Conservation (phyloP, 2,888 invertebrate genomes). For the Iphiclides podalirius region DNA sequence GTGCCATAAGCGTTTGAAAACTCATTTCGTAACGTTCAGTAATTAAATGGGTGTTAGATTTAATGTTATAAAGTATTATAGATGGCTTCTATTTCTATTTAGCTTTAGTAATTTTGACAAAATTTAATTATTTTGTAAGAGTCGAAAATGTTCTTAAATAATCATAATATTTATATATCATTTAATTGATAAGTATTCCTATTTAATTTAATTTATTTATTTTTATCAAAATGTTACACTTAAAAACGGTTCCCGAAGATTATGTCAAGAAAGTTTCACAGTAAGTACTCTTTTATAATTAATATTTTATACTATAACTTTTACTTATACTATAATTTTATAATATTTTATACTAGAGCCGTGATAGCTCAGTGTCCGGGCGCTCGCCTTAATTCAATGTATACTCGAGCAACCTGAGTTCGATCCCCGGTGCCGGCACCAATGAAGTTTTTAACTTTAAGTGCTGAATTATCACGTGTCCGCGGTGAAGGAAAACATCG, state of each 20-base stretch:
- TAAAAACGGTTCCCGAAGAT: constrained; percentile 62
- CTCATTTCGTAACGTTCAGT: constrained; percentile 35
- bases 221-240: constrained; percentile 61
- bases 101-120: constrained; percentile 75
- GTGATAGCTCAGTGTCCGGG: too few relatives aligned
- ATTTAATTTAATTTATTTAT: constrained; percentile 21
- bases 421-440: too few relatives aligned
- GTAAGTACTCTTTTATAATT: constrained; percentile 48
- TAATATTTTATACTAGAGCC: too few relatives aligned
- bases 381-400: too few relatives aligned
- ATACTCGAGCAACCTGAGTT: too few relatives aligned
- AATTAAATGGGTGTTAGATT: constrained; percentile 76
- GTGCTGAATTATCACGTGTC: too few relatives aligned
- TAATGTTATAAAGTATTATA: constrained; percentile 64
- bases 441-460: too few relatives aligned
- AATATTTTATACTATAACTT: neutral
- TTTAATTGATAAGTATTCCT: constrained; percentile 24
- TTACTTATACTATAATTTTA: too few relatives aligned
- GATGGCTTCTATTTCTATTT: constrained; percentile 77
- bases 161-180: too few relatives aligned
- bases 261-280: constrained; percentile 62
- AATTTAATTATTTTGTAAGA: constrained; percentile 42
- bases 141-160: too few relatives aligned
- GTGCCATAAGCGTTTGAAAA: constrained; percentile 44
- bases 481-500: too few relatives aligned